Base-by-base conservation (phyloP, 2,113 vertebrate genomes). In the Gobius niger region DNA sequence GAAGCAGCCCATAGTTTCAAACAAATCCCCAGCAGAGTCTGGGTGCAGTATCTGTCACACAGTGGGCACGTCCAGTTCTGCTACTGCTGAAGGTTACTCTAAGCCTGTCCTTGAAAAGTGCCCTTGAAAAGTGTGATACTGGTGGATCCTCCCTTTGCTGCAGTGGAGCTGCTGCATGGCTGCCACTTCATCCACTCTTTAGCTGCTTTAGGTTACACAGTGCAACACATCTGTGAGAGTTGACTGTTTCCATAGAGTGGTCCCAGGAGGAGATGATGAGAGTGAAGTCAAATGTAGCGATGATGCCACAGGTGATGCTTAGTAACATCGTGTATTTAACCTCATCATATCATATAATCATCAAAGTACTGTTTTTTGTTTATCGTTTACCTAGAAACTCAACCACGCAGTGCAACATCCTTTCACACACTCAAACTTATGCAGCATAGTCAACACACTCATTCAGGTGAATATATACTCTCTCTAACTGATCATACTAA, bases 81-180 rank as follows among this genome's bases (percentile, higher is more conserved):
- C 66, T 62, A 73, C 73, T 81, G 76, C 77, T 67, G 64, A 59
- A 75, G 73, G 76, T 82, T 68, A 74, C 60, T 64, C n/a, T 8
- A 9, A 57, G 62, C 19, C 16, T 47, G 86, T 86, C 90, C 88
- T 89, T 91, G 73, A 90, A 69, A 63, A 47, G 70, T 67, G 79
- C 63, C 90, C 88, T 91, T 87, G 85, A 82, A 66, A 62, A 74
- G 68, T 67, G 70, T 75, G 76, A 70, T 63, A 59, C 47, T n/a
- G 19, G 76, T 64, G 71, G 76, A 87, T 86, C 85, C 86, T 88
- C 89, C 80, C 82, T 88, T 86, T 90, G 90, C 88, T 88, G 90
- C 82, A 78, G 57, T 42, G 57, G 40, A 40, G 81, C 84, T 88
- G 86, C 84, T 85, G 84, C 84, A 82, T 61, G 75, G 83, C 63